Evolutionary conservation across 1,140 invertebrate genomes (phyloP).

Genomic region (Proales similis): DNA sequence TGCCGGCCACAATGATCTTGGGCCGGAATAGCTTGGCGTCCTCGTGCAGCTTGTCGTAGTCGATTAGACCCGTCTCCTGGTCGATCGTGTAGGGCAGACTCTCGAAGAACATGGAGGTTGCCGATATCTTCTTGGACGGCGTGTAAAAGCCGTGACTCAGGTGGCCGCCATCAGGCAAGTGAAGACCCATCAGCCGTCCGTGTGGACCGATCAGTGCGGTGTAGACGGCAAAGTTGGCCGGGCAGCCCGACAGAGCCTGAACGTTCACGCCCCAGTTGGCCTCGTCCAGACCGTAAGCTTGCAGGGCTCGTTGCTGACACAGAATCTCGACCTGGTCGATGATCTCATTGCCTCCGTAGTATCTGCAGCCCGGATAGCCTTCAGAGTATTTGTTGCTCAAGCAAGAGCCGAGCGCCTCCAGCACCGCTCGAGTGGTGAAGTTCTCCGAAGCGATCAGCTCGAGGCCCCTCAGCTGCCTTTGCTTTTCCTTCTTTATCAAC

Average conservation of each 20-base stretch:
- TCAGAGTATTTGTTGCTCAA: slow-evolving; percentile 97
- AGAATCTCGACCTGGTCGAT: slow-evolving; percentile 88
- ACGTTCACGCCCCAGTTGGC: slow-evolving; percentile 95
- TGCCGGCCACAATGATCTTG: slow-evolving; percentile 74
- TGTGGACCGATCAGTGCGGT: slow-evolving; percentile 67
- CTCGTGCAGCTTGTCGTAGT: slow-evolving; percentile 78
- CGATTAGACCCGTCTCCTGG: slow-evolving; percentile 75
- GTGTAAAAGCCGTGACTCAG: slow-evolving; percentile 86
- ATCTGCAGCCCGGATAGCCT: slow-evolving; percentile 70
- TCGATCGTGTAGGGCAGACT: slow-evolving; percentile 95
- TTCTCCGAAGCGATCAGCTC: slow-evolving; percentile 69
- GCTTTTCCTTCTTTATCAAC: slow-evolving; percentile 76
- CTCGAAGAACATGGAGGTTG: slow-evolving; percentile 94
- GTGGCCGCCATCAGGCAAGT: slow-evolving; percentile 92
- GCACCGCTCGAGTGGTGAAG: slow-evolving; percentile 82
- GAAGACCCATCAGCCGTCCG: slow-evolving; percentile 88
- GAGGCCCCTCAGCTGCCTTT: slow-evolving; percentile 72
- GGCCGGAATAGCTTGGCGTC: slow-evolving; percentile 80
- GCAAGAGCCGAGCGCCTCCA: slow-evolving; percentile 82
- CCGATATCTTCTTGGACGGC: slow-evolving; percentile 81
- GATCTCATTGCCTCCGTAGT: slow-evolving; percentile 91
- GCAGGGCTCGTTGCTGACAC: slow-evolving; percentile 74
- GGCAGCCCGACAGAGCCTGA: slow-evolving; percentile 90
- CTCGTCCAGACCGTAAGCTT: slow-evolving; percentile 72
- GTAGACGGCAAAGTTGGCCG: slow-evolving; percentile 89